Conservation (phyloP, 2,888 invertebrate species). For the Dasypogon diadema region DNA sequence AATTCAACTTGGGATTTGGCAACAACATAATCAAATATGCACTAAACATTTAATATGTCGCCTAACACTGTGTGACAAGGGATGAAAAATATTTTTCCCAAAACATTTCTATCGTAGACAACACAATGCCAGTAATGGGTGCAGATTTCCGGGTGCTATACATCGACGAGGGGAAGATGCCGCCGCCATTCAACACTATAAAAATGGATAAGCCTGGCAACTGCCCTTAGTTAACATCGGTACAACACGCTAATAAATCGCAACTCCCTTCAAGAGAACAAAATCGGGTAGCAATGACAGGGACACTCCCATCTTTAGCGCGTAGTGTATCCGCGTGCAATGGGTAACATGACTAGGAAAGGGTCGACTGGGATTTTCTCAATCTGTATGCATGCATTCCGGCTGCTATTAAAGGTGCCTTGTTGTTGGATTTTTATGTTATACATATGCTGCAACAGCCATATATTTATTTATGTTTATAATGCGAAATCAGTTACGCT, state of each 20-base stretch:
- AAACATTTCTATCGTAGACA: slow-evolving; percentile 55
- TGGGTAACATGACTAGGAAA: slow-evolving; percentile 40
- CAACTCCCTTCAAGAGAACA: slow-evolving; percentile 30
- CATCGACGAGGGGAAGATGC: slow-evolving; percentile 19
- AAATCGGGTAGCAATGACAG: slow-evolving; percentile 60
- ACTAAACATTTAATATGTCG: slow-evolving; percentile 47
- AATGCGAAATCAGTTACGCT: slow-evolving; percentile 69
- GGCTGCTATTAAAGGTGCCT: background rate
- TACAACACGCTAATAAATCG: slow-evolving; percentile 52
- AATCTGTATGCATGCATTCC: background rate
- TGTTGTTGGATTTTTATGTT: slow-evolving; percentile 27
- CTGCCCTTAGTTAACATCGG: slow-evolving; percentile 53
- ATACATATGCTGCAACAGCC: slow-evolving; percentile 45
- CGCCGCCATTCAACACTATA: slow-evolving; percentile 27
- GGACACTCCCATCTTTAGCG: slow-evolving; percentile 68
- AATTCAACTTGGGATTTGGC: slow-evolving; percentile 13
- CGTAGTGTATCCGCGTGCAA: slow-evolving; percentile 56
- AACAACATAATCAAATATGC: slow-evolving; percentile 46
- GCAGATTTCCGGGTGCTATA: slow-evolving; percentile 55
- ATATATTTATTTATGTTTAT: slow-evolving; percentile 68
- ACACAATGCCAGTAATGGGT: slow-evolving; percentile 54
- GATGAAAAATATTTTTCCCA: slow-evolving; percentile 57
- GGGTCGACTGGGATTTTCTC: slow-evolving; percentile 15
- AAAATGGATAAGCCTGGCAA: slow-evolving; percentile 46
- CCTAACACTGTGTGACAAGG: slow-evolving; percentile 55